Conservation (phyloP, 1,140 invertebrate species). For the Phortica variegata region DNA sequence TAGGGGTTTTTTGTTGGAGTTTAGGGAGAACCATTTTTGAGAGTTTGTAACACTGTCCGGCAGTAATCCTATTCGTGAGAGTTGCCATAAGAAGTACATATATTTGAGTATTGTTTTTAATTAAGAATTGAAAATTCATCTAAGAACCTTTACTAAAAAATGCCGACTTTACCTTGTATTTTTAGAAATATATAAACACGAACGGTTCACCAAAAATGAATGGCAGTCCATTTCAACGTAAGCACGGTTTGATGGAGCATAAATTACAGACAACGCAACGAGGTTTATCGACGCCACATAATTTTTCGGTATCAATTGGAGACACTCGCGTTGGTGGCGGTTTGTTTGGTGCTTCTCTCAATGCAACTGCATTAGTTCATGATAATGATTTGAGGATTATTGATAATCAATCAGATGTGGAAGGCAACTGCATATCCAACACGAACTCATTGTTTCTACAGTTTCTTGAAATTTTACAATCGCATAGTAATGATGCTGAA, state of each 20-base stretch:
- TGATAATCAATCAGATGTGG: too few relatives aligned
- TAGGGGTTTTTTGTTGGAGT: too few relatives aligned
- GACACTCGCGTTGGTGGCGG: neutral
- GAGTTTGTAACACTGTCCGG: too few relatives aligned
- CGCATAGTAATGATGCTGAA: slow-evolving; percentile 59
- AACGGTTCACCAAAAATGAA: slow-evolving; percentile 8
- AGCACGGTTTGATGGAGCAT: slow-evolving; percentile 6
- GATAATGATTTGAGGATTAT: too few relatives aligned
- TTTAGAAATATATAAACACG: neutral
- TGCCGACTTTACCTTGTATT: too few relatives aligned
- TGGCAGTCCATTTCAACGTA: slow-evolving; percentile 6
- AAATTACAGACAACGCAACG: slow-evolving; percentile 11
- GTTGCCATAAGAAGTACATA: too few relatives aligned
- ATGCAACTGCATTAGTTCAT: neutral
- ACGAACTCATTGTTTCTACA: slow-evolving; percentile 62
- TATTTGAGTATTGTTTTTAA: too few relatives aligned
- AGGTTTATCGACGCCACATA: too few relatives aligned
- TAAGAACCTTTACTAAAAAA: too few relatives aligned
- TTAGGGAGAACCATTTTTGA: too few relatives aligned
- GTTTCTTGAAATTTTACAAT: slow-evolving; percentile 64
- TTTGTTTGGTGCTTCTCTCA: neutral
- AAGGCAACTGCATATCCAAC: slow-evolving; percentile 52
- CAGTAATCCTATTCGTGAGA: too few relatives aligned
- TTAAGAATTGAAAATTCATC: too few relatives aligned
- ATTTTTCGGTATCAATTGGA: neutral